Conservation (phyloP, 2,113 vertebrate genomes). For the Panthera uncia region DNA sequence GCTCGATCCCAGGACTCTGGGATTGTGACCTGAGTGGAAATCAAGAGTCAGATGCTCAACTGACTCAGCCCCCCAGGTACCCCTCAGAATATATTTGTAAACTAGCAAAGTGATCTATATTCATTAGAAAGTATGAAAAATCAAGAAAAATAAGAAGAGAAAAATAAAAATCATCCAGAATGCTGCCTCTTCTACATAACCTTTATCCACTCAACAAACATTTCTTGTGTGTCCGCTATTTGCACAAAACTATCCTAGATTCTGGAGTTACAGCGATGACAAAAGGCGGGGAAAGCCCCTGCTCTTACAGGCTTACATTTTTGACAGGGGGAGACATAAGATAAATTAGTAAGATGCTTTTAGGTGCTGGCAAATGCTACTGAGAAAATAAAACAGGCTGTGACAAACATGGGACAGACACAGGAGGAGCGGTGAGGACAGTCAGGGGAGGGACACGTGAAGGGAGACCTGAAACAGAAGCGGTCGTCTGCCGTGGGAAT, state of each 20-base stretch:
- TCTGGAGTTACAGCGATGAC: neutral
- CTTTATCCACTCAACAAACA: neutral
- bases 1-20: no score
- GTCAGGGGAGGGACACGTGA: neutral
- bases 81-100: neutral
- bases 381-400: neutral
- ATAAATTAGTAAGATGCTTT: neutral
- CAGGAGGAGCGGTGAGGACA: neutral
- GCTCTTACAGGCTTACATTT: neutral
- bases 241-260: neutral
- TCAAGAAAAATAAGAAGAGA: neutral
- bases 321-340: neutral
- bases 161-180: neutral
- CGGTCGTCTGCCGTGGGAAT: neutral
- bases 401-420: neutral
- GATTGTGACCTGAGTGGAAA: no score
- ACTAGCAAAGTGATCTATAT: neutral
- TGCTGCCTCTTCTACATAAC: neutral
- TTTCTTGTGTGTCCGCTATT: neutral
- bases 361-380: neutral
- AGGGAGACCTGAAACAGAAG: neutral
- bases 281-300: neutral
- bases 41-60: no score
- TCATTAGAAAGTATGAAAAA: neutral
- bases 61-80: no score